Base-by-base conservation (phyloP, 2,797 vertebrate genomes). In the Gallinago solitaria region DNA sequence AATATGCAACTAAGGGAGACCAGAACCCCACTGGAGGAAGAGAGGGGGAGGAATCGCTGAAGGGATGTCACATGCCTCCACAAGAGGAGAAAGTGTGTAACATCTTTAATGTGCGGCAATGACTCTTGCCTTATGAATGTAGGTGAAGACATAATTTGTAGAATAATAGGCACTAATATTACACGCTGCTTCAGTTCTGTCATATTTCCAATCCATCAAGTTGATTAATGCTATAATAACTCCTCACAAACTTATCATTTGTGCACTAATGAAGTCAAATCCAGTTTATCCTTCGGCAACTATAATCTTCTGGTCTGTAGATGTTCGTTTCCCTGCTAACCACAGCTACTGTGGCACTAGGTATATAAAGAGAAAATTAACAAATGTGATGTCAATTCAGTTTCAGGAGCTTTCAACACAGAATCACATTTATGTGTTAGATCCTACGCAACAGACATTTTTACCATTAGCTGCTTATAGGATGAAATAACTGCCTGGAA, bases 201-300 rank as follows among this genome's bases (percentile, higher is more conserved):
- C 98, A 97, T 98, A 98, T 98, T 98, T 98, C 97, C 97, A 98
- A 98, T 98, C 98, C 98, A 98, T 98, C 98, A 98, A 98, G 93
- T 97, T 98, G 98, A 98, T 98, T 98, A 98, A 98, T 98, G 98
- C 94, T 95, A 96, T 98, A 98, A 98, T 98, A 98, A 98, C 97
- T 98, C 96, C 97, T 97, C 94, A 98, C 95, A 98, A 98, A 98
- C 97, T 97, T 98, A 98, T 98, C 97, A 98, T 98, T 98, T 98
- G 97, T 97, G 96, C 97, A 97, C 97, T 98, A 98, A 98, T 98
- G 98, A 98, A 98, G 98, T 98, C 98, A 98, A 98, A 98, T 94
- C 80, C 97, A 97, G 97, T 98, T 98, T 98, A 98, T 98, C 97
- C 97, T 98, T 97, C 83, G 94, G 97, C 97, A 97, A 97, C 97